Conservation (phyloP, 2,888 invertebrate species). For the Melieria omissa region DNA sequence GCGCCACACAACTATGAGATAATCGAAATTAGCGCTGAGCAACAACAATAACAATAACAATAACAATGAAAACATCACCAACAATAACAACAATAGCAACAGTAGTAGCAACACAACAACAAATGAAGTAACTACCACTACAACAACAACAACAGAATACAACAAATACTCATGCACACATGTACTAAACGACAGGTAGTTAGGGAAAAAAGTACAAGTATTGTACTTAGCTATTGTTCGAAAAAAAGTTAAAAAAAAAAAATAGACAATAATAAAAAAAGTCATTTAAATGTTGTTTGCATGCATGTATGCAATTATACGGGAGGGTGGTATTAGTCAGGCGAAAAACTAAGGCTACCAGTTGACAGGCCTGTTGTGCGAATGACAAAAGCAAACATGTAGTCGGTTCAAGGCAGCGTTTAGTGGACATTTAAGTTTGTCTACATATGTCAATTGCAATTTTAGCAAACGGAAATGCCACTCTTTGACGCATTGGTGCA, state of each 20-base stretch:
- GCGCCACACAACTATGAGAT: constrained; percentile 51
- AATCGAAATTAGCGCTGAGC: constrained; percentile 59
- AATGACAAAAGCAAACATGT: too few species aligned
- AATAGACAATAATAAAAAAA: constrained; percentile 43
- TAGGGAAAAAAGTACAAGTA: constrained; percentile 40
- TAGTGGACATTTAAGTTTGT: neutral
- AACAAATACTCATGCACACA: constrained; percentile 1
- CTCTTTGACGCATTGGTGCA: too few species aligned
- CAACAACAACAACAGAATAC: constrained; percentile 26
- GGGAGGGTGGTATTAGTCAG: constrained; percentile 48
- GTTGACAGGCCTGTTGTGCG: too few species aligned
- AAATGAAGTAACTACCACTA: constrained; percentile 2
- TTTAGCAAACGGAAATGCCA: too few species aligned
- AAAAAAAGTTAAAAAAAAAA: constrained; percentile 35
- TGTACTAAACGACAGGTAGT: constrained; percentile 35
- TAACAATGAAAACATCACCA: constrained; percentile 24
- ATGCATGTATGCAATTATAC: constrained; percentile 57
- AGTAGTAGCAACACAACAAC: constrained; percentile 35
- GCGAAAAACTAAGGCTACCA: neutral
- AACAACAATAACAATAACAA: constrained; percentile 36
- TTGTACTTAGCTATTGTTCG: too few species aligned
- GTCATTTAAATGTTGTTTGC: constrained; percentile 44
- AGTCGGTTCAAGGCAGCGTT: too few species aligned
- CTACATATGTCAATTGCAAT: too few species aligned
- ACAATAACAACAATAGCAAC: constrained; percentile 37